These are phyloP conservation scores for Ectropis grisescens DNA, from an alignment of 1,140 invertebrate genomes.

Conservation along the genomic window DNA sequence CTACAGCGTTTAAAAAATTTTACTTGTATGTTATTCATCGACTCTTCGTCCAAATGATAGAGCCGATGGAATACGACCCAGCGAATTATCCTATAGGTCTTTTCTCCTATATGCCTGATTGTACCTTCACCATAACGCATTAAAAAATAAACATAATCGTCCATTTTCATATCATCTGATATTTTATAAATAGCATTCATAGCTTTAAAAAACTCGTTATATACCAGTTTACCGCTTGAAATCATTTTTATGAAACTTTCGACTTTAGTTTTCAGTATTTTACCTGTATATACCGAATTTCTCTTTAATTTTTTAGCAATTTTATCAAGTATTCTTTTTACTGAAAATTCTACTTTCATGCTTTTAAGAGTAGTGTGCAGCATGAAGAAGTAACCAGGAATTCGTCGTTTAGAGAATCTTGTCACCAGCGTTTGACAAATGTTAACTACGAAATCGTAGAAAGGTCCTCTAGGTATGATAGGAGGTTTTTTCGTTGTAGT, in stretches of 20 bases:
- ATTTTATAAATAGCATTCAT: slow-evolving; percentile 19
- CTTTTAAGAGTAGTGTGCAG: slow-evolving; percentile 13
- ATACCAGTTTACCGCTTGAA: slow-evolving; percentile 7
- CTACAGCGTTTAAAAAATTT: too few relatives aligned
- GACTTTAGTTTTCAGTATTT: slow-evolving; percentile 9
- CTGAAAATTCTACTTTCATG: slow-evolving; percentile 5
- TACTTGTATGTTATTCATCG: slow-evolving; percentile 11
- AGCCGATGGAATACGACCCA: slow-evolving; percentile 11
- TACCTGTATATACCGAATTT: slow-evolving; percentile 5
- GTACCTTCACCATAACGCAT: slow-evolving; percentile 13
- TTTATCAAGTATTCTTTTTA: slow-evolving; percentile 12
- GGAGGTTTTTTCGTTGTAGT: neutral
- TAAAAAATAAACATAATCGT: slow-evolving; percentile 21
- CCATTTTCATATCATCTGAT: slow-evolving; percentile 13
- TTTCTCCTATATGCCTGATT: slow-evolving; percentile 8
- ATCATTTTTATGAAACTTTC: slow-evolving; percentile 13
- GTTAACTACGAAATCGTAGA: slow-evolving; percentile 17
- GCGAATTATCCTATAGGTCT: slow-evolving; percentile 13
- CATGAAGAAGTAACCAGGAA: slow-evolving; percentile 11
- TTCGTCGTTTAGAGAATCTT: slow-evolving; percentile 6
- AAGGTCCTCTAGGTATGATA: slow-evolving; percentile 13
- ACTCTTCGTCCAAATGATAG: slow-evolving; percentile 8
- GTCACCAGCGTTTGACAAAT: slow-evolving; percentile 14
- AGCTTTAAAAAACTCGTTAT: slow-evolving; percentile 16
- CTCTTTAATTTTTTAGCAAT: slow-evolving; percentile 10